A percentile compares a stretch with the other conserved stretches of the same genome.
Evolutionary conservation across 2,113 vertebrate species (phyloP).

Genomic region (Indri indri): DNA sequence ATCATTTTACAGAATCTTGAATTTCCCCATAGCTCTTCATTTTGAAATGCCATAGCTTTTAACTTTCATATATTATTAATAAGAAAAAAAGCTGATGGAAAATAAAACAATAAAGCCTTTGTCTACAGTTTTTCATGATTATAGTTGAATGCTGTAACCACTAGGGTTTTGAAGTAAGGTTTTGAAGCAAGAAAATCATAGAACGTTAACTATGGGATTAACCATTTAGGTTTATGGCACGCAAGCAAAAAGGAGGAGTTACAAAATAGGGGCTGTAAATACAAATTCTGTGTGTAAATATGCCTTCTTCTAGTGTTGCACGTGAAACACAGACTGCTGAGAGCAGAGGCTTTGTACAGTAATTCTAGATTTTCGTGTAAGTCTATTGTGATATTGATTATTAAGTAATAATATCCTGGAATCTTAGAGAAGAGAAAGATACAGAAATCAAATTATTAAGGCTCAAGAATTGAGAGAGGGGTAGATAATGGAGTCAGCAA

Average conservation of each 20-base stretch:
- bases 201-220: conserved; percentile 15
- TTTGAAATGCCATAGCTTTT: conserved; percentile 64
- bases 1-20: conserved; percentile 53
- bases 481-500: neutral
- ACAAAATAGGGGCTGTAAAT: neutral
- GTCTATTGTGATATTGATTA: neutral
- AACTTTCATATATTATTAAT: conserved; percentile 70
- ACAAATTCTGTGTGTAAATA: neutral
- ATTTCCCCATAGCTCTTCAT: conserved; percentile 55
- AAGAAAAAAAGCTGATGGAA: conserved; percentile 37
- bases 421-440: neutral
- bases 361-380: neutral
- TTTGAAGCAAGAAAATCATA: neutral
- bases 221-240: neutral
- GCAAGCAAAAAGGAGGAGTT: neutral
- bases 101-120: conserved; percentile 56
- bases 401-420: neutral
- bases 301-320: neutral
- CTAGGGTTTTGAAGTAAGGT: neutral
- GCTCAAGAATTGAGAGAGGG: neutral
- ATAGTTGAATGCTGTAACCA: conserved; percentile 37
- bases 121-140: conserved; percentile 38
- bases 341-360: neutral
- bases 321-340: neutral
- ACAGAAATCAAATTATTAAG: neutral